Percentiles rank a stretch among this genome's conserved stretches.
Conservation (phyloP, 2,888 invertebrate species). For the Cordylochernes scorpioides region DNA sequence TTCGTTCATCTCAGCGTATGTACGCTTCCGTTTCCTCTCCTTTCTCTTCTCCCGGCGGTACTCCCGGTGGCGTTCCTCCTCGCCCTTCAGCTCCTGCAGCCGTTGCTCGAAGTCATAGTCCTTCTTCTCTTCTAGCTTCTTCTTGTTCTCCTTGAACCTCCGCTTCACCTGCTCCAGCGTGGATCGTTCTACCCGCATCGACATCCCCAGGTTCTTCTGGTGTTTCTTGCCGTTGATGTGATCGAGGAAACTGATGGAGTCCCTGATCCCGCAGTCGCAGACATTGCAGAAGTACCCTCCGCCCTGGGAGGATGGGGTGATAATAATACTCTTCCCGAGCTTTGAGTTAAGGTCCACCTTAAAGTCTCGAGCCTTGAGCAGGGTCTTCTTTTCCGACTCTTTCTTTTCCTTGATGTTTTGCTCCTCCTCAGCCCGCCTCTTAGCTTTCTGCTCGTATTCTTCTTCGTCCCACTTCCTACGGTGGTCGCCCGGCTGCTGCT, state of each 20-base stretch:
- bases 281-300: slow-evolving; percentile 98
- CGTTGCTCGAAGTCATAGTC: slow-evolving; percentile 79
- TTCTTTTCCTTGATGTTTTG: no score
- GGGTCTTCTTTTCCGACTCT: slow-evolving; percentile 47
- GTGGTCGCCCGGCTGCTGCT: slow-evolving; percentile 38
- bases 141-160: slow-evolving; percentile 70
- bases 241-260: slow-evolving; percentile 95
- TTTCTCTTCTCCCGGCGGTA: slow-evolving; percentile 57
- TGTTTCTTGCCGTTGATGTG: slow-evolving; percentile 99
- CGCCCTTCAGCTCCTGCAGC: slow-evolving; percentile 73
- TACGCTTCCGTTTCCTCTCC: no score
- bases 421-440: slow-evolving; percentile 48
- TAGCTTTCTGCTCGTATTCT: slow-evolving; percentile 66
- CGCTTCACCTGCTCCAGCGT: slow-evolving; percentile 77
- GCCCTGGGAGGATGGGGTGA: slow-evolving; percentile 82
- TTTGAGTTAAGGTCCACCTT: slow-evolving; percentile 89
- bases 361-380: slow-evolving; percentile 74
- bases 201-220: slow-evolving; percentile 94
- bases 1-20: no score
- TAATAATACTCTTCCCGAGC: slow-evolving; percentile 87
- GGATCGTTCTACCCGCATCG: slow-evolving; percentile 87
- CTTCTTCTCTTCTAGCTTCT: slow-evolving; percentile 75
- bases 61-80: slow-evolving; percentile 66
- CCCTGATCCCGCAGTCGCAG: slow-evolving; percentile 97
- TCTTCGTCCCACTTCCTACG: slow-evolving; percentile 90